Percentiles rank a stretch among this genome's conserved stretches.
These are phyloP conservation scores for Wasmannia auropunctata DNA, from an alignment of 1,140 invertebrate genomes.

Conservation along the genomic window DNA sequence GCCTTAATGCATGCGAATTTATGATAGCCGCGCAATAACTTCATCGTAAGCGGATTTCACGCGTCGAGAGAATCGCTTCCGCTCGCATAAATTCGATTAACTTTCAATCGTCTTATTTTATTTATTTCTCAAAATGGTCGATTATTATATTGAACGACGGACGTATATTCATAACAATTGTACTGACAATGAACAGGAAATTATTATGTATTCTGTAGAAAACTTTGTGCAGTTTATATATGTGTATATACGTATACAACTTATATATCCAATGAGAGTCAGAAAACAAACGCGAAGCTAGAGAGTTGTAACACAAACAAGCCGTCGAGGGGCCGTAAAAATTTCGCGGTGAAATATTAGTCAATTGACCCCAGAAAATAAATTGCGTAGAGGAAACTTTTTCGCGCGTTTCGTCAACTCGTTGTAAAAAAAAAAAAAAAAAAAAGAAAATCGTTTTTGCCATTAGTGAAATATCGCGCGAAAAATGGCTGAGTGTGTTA, in stretches of 20 bases:
- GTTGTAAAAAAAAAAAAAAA: background rate
- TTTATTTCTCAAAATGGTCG: background rate
- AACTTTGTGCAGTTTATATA: background rate
- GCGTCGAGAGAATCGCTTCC: background rate
- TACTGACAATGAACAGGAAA: background rate
- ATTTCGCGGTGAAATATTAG: conserved; percentile 33
- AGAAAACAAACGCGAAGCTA: background rate
- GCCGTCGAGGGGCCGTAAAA: background rate
- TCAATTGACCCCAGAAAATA: conserved; percentile 23
- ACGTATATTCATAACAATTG: background rate
- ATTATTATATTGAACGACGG: background rate
- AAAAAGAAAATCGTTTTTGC: background rate
- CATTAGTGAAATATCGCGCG: conserved; percentile 10
- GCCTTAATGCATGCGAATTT: conserved; percentile 33
- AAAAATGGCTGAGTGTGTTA: conserved; percentile 14
- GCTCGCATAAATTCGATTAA: background rate
- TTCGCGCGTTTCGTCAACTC: background rate
- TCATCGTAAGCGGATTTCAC: conserved; percentile 9
- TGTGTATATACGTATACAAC: background rate
- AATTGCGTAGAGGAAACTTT: conserved; percentile 28
- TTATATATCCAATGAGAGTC: background rate
- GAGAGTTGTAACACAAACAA: conserved; percentile 37
- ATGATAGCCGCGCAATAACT: background rate
- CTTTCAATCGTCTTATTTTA: background rate
- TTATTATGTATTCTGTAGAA: background rate